These are phyloP conservation scores for Cyrtonyx montezumae DNA, from an alignment of 2,113 vertebrate species.

Conservation along the genomic window DNA sequence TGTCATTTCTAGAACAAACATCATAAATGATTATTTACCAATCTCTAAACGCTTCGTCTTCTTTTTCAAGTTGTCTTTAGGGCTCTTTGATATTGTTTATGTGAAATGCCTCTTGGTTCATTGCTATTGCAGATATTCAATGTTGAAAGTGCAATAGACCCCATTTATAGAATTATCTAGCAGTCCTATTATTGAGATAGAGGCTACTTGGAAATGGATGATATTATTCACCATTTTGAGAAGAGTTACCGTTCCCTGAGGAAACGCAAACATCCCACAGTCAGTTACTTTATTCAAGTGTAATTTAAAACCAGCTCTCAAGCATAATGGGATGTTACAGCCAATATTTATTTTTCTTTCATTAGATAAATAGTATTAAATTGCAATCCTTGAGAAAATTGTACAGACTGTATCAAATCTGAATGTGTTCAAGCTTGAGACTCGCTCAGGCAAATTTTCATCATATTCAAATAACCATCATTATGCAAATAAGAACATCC, in stretches of 20 bases:
- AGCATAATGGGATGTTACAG: constrained; percentile 61
- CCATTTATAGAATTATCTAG: not conserved
- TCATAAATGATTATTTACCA: not conserved
- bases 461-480: constrained; percentile 75
- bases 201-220: not conserved
- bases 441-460: constrained; percentile 67
- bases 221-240: constrained; percentile 22
- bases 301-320: constrained; percentile 40
- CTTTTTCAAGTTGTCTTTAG: not conserved
- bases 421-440: constrained; percentile 70
- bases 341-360: constrained; percentile 76
- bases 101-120: not conserved
- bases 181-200: not conserved
- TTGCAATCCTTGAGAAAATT: constrained; percentile 75
- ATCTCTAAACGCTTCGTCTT: not conserved
- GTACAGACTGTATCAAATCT: constrained; percentile 47
- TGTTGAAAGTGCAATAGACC: not conserved
- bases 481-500: constrained; percentile 73
- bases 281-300: constrained; percentile 44
- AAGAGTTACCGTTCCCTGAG: not conserved
- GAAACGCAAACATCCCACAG: constrained; percentile 31
- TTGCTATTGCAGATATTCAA: not conserved
- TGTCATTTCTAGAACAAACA: not conserved
- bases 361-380: constrained; percentile 79
- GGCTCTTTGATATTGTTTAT: not conserved